Base-by-base conservation (phyloP, 2,797 vertebrate genomes). In the Neoniphon sammara region DNA sequence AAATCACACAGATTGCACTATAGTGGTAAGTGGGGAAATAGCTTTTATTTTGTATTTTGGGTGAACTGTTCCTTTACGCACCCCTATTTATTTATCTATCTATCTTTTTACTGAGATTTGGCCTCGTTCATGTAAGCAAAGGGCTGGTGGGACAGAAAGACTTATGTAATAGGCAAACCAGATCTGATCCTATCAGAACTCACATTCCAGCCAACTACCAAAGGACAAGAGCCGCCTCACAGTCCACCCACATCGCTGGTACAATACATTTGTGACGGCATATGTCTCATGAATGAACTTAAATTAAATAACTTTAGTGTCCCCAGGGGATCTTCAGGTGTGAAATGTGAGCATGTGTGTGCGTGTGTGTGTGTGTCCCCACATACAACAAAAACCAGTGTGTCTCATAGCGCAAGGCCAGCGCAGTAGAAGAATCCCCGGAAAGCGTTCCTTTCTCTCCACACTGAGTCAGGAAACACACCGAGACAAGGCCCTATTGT, bases 381-480 rank as follows among this genome's bases (percentile, higher is more conserved):
- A n/a, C n/a, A n/a, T n/a, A n/a, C n/a, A n/a, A n/a, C n/a, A n/a
- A n/a, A n/a, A n/a, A n/a, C n/a, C n/a, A n/a, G 53, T 70, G 67
- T 60, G 44, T 62, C 73, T 80, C 36, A 39, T 10, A 46, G 74
- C 42, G 77, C 78, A 79, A 87, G 74, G 66, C 64, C 57, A 52
- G 39, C 2, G 5, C 36, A 49, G 73, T 47, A 64, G 78, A 91
- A 89, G 85, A 92, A 92, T 91, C 85, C 73, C 86, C 75, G 84
- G 90, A 91, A 90, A 90, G 70, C 61, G 70, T 87, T 79, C 71
- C 83, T 79, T 90, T 89, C 81, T 87, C 77, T 78, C 25, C 0
- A 3, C 68, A 52, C 49, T n/a, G 46, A 62, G 62, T 84, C 84
- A 85, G 89, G 91, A 91, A 92, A 84, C 50, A 57, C 53, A 54